phyloP scores from a whole-genome alignment of 1,140 invertebrate genomes.

The Drosophila dunni region DNA sequence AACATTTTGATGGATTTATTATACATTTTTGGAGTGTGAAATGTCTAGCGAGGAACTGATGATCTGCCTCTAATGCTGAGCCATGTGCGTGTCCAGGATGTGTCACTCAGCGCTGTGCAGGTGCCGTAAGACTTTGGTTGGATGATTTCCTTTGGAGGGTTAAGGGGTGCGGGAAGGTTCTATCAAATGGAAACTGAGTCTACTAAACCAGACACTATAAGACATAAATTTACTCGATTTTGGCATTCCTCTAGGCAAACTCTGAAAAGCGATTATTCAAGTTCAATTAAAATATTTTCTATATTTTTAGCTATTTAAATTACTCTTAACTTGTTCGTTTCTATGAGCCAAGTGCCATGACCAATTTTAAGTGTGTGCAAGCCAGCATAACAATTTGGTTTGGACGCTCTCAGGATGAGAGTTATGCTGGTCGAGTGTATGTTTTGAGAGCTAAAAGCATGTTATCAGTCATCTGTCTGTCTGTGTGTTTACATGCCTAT shows the following conservation, averaged over 20 bases:
- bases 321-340: not conserved
- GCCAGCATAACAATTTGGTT: constrained; percentile 35
- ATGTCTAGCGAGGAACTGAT: not conserved
- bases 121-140: constrained; percentile 25
- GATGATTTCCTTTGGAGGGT: not conserved
- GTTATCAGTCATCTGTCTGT: constrained; percentile 63
- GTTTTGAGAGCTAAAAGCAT: constrained; percentile 72
- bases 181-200: too few relatives aligned
- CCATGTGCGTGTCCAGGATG: constrained; percentile 53
- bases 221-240: too few relatives aligned
- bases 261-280: not conserved
- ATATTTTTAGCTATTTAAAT: not conserved
- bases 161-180: too few relatives aligned
- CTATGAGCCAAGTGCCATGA: constrained; percentile 14
- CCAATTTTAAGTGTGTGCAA: constrained; percentile 38
- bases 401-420: not conserved
- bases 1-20: constrained; percentile 79
- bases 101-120: constrained; percentile 65
- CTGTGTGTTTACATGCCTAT: constrained; percentile 67
- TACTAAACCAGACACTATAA: too few relatives aligned
- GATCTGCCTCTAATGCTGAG: not conserved
- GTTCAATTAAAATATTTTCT: not conserved
- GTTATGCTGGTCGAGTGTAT: constrained; percentile 52
- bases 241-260: not conserved
- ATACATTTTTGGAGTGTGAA: constrained; percentile 53